Evolutionary conservation across 2,113 vertebrate species (phyloP), one percentile per base, ranked within the genome.

Genomic region (Scytalopus superciliaris): DNA sequence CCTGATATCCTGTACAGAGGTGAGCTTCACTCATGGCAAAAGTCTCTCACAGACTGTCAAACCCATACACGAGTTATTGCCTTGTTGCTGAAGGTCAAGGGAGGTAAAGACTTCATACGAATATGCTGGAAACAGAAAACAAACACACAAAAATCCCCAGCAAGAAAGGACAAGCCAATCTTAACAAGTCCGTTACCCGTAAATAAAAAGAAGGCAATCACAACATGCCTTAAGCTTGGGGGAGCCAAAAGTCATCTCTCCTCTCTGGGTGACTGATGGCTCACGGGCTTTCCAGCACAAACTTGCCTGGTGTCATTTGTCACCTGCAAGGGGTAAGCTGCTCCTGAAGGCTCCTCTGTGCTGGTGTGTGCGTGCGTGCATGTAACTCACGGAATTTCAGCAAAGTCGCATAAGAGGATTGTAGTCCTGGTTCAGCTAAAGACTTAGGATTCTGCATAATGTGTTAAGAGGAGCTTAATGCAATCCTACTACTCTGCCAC

Each of bases 381-480:
- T 87, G 95, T 55, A 95, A 91, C 94, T 68, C 66, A 35, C 50
- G 90, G 94, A 96, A 97, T 96, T 95, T 89, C 95, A 80, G 84
- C 90, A 96, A 97, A 97, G 91, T 90, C 90, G 73, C 16, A 2
- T 97, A 97, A 97, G 95, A 97, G 96, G 96, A 96, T 97, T 96
- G 95, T 86, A 87, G 75, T 84, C 93, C 84, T 62, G 67, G 87
- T 89, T 93, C 88, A 75, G 88, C 94, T 90, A 93, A 97, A 97
- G 94, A 93, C 90, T 96, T 97, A 93, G 67, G 85, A 89, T 86
- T 96, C 92, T 94, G 72, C 89, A 91, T 96, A 96, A 96, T 81
- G 93, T 95, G 92, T 94, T 95, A 94, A 97, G 90, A 96, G 91
- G 80, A 85, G 90, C 94, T 96, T 97, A 97, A 87, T 69, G 91